Base-by-base conservation (phyloP, 2,888 invertebrate species). In the Heliconius erato region DNA sequence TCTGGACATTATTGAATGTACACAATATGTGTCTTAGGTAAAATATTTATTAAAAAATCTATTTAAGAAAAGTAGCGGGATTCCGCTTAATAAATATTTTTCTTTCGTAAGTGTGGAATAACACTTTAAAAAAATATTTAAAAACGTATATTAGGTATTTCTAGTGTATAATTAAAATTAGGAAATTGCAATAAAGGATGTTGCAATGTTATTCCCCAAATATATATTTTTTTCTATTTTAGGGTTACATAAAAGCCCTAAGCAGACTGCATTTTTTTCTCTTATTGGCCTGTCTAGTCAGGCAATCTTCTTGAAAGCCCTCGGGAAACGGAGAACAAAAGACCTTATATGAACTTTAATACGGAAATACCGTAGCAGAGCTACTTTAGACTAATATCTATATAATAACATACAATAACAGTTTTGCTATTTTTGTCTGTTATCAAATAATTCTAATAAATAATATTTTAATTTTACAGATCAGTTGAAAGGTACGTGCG, bases 401-500 rank as follows among this genome's bases (percentile, higher is more conserved):
- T 67, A 69, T 19, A 49, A 49, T 19, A 16, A 16, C 1, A 19
- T 26, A n/a, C 26, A 72, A 76, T 23, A 76, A 76, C n/a, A 35
- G 2, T 28, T 67, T 19, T 26, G 2, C 6, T 26, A 78, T 67
- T 65, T 78, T 67, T n/a, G 40, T 67, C 19, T 12, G 16, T 28
- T 63, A 35, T 63, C 1, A 28, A 67, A 32, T 67, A 26, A 32
- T 19, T 59, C 5, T 26, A 54, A 14, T 80, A 19, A 68, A 11
- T 69, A 67, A 28, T 32, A 59, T 79, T 63, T 68, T 11, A n/a
- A 79, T 86, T 86, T 79, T 79, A 6, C 96, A 98, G 98, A 89
- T 97, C 98, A 89, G 97, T 97, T 85, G 98, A 98, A 88, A 97
- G 98, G 80, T 99, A 98, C 92, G 97, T 98, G 89, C 98, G 98